phyloP scores from a whole-genome alignment of 2,113 vertebrate genomes.

The Larimichthys crocea region DNA sequence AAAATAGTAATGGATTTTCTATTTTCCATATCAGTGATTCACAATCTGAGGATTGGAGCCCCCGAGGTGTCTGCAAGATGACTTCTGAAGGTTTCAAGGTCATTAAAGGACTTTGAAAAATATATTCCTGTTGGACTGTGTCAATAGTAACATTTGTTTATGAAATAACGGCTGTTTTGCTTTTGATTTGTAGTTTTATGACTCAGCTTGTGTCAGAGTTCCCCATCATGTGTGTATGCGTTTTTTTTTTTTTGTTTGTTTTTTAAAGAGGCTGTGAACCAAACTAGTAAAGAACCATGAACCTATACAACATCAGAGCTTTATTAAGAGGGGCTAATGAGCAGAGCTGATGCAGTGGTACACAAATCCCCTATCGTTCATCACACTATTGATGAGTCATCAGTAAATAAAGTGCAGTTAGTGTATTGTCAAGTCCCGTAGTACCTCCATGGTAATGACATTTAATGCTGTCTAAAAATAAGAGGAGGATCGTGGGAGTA shows the following conservation, averaged over 20 bases:
- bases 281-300: constrained; percentile 24
- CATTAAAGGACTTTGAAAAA: constrained; percentile 34
- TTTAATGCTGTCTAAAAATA: constrained; percentile 14
- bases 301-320: constrained; percentile 42
- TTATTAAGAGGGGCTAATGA: constrained; percentile 59
- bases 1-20: constrained; percentile 61
- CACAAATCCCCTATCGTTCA: constrained; percentile 22
- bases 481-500: constrained; percentile 1
- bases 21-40: constrained; percentile 67
- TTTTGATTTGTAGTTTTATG: constrained; percentile 21
- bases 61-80: constrained; percentile 21
- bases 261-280: constrained; percentile 26
- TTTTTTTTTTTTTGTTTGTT: constrained; percentile 8
- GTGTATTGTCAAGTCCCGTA: constrained; percentile 31
- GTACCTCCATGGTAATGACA: constrained; percentile 13
- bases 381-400: constrained; percentile 40
- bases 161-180: constrained; percentile 31
- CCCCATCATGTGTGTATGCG: constrained; percentile 8
- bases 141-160: constrained; percentile 26
- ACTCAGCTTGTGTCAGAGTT: constrained; percentile 20
- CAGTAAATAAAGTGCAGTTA: constrained; percentile 46
- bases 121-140: background rate
- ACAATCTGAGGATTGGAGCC: constrained; percentile 31
- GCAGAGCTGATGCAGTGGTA: constrained; percentile 20
- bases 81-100: constrained; percentile 36